These are phyloP conservation scores for Apteryx owenii DNA, from an alignment of 2,113 vertebrate genomes.

Conservation along the genomic window DNA sequence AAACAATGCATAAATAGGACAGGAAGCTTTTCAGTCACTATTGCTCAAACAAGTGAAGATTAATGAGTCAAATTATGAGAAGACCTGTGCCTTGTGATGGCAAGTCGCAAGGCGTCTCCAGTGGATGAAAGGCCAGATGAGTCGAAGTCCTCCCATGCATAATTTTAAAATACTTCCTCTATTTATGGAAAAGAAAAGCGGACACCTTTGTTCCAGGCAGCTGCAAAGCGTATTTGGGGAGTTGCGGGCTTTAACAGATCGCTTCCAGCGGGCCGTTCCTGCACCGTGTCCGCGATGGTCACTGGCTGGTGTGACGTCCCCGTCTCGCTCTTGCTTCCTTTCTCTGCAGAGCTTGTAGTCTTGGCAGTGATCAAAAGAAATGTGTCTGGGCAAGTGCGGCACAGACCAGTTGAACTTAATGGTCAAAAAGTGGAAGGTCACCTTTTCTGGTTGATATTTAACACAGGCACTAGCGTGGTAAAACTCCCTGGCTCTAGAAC, in stretches of 20 bases:
- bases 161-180: not conserved
- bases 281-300: not conserved
- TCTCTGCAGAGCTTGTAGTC: not conserved
- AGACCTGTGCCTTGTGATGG: not conserved
- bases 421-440: not conserved
- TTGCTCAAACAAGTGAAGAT: not conserved
- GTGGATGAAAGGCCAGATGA: not conserved
- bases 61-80: not conserved
- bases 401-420: not conserved
- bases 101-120: not conserved
- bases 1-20: not conserved
- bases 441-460: not conserved
- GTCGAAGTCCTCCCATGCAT: not conserved
- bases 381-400: not conserved
- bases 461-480: accelerated
- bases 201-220: not conserved
- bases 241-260: not conserved
- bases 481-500: not conserved
- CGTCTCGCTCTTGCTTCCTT: not conserved
- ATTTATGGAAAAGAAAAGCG: not conserved
- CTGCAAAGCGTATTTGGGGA: not conserved
- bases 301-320: not conserved
- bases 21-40: accelerated
- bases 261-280: not conserved
- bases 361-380: not conserved